phyloP scores from a whole-genome alignment of 2,113 vertebrate species.

The Cebus imitator region DNA sequence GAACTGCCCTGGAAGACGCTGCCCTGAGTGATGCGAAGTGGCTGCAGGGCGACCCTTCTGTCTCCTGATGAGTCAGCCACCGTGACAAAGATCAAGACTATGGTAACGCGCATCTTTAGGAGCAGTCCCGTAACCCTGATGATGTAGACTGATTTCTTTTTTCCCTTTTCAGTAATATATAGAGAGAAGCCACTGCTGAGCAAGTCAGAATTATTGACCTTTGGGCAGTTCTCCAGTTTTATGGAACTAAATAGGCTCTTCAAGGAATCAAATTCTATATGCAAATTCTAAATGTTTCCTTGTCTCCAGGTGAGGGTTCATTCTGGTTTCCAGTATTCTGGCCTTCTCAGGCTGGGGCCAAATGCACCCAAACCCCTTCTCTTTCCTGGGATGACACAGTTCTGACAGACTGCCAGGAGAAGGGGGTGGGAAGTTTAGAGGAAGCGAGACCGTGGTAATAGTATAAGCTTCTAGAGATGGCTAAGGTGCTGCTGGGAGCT shows the following conservation, averaged over 20 bases:
- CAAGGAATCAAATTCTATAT: not conserved
- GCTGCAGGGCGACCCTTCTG: not conserved
- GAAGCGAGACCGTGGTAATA: accelerated
- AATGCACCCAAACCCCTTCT: not conserved
- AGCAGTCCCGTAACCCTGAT: accelerated
- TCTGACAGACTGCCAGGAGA: not conserved
- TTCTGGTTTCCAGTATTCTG: no score
- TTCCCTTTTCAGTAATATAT: not conserved
- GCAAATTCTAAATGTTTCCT: no score
- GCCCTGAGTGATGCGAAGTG: accelerated
- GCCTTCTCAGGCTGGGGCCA: not conserved
- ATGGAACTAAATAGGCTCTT: not conserved
- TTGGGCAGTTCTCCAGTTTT: not conserved
- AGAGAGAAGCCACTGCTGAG: not conserved
- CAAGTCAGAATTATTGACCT: not conserved
- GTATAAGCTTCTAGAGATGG: accelerated
- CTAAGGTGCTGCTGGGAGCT: not conserved
- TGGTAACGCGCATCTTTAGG: accelerated
- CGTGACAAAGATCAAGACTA: no score
- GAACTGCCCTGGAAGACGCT: not conserved
- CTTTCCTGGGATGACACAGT: accelerated
- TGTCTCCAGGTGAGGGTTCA: not conserved
- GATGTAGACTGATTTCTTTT: no score
- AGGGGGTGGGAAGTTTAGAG: not conserved
- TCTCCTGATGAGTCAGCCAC: not conserved